These are phyloP conservation scores for Merodon equestris DNA, from an alignment of 2,888 invertebrate genomes.

Conservation along the genomic window DNA sequence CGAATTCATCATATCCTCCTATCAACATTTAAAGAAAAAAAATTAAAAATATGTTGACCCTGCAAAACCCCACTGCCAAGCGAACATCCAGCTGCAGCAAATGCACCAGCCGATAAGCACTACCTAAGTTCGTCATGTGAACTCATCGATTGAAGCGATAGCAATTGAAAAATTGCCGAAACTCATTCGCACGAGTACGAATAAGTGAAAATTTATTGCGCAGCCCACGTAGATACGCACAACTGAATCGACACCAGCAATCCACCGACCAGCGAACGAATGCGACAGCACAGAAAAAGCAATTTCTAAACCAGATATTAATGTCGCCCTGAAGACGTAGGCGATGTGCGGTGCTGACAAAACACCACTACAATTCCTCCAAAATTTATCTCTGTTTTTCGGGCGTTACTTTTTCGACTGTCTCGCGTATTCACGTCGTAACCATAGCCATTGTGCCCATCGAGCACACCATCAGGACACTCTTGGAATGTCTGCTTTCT, in stretches of 20 bases:
- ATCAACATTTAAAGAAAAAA: neutral
- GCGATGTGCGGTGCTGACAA: conserved; percentile 5
- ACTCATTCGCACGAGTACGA: conserved; percentile 26
- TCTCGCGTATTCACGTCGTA: conserved; percentile 21
- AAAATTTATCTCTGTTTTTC: conserved; percentile 33
- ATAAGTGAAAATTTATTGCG: conserved; percentile 41
- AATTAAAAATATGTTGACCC: neutral
- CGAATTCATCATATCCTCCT: too few relatives aligned
- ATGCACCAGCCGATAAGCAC: conserved; percentile 9
- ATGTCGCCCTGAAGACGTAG: neutral
- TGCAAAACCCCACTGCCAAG: conserved; percentile 3
- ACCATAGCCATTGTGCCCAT: neutral
- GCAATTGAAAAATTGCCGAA: conserved; percentile 43
- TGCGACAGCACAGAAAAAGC: neutral
- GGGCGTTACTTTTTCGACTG: conserved; percentile 29
- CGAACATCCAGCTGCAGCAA: too few relatives aligned
- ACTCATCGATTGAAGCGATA: conserved; percentile 44
- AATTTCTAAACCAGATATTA: neutral
- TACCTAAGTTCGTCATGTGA: conserved; percentile 26
- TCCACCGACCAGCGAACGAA: neutral
- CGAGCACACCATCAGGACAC: conserved; percentile 2
- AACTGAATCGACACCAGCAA: too few relatives aligned
- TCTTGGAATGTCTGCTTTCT: neutral
- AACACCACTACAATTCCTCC: conserved; percentile 13
- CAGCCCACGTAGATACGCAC: too few relatives aligned